Evolutionary conservation across 2,113 vertebrate genomes (phyloP), one percentile per base, ranked within the genome.

Genomic region (Sceloporus undulatus): DNA sequence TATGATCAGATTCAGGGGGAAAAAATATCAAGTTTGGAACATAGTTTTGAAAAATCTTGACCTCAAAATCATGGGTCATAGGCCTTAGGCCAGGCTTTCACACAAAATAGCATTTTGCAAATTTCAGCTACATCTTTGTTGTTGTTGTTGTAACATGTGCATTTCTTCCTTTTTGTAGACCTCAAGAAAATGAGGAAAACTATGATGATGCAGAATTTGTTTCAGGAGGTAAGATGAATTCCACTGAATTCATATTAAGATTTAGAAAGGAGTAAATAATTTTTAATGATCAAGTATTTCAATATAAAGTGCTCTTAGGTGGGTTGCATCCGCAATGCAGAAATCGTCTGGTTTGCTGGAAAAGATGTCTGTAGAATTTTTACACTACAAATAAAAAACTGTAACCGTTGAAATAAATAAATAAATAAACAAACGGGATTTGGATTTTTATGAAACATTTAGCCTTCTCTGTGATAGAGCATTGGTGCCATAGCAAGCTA

Each of bases 161-260:
- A 1, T 0, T 78, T 90, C 92, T 94, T 94, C 38, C 13, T 92
- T 18, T 87, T 95, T 95, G 91, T 91, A 97, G 97, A 92, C 90
- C 34, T 56, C 52, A 91, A 77, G 95, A 93, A 56, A 94, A 86
- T 91, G 97, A 98, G 66, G 98, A 99, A 48, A 96, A 93, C 89
- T 98, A 98, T 71, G 98, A 99, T 91, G 97, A 98, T 0, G 88
- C 98, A 71, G 95, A 94, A 42, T 94, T 95, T 59, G 27, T 87
- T 85, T 91, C 93, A 76, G 93, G 92, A 38, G 96, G 96, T 97
- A 96, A 96, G 94, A 62, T 48, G 29, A 14, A 48, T 79, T 13
- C 0, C 2, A 85, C 92, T 90, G 87, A 87, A 79, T 90, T 90
- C 68, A 75, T 18, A 3, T 1, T 23, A 87, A 9, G 4, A 83